Evolutionary conservation across 1,140 invertebrate genomes (phyloP).

Genomic region (Holcopasites calliopsidis): DNA sequence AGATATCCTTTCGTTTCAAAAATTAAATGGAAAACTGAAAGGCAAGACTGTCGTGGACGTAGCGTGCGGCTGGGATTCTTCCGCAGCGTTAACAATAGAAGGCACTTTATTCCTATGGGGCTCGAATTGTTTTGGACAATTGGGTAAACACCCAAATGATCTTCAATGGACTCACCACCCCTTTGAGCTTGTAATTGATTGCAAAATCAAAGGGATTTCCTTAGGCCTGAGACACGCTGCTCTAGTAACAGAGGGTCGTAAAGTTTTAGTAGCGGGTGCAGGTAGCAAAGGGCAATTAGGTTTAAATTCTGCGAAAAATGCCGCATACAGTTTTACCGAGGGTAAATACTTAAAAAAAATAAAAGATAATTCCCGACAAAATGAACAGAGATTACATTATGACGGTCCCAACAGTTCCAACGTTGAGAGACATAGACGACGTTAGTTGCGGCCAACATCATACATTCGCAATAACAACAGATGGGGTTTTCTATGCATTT

Average conservation of each 20-base stretch:
- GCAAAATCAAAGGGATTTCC: conserved; percentile 58
- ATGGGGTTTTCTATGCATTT: conserved; percentile 83
- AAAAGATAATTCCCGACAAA: not conserved
- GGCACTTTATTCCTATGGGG: conserved; percentile 87
- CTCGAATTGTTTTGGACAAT: conserved; percentile 86
- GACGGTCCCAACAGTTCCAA: conserved; percentile 75
- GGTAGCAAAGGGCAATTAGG: conserved; percentile 85
- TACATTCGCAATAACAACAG: conserved; percentile 82
- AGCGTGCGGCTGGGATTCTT: conserved; percentile 87
- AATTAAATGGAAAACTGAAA: conserved; percentile 56
- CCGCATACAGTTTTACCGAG: conserved; percentile 79
- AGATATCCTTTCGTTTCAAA: conserved; percentile 53
- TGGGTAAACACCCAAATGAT: conserved; percentile 77
- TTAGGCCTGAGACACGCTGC: conserved; percentile 85
- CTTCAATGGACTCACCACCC: conserved; percentile 38
- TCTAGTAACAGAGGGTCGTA: conserved; percentile 83
- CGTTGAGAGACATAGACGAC: conserved; percentile 79
- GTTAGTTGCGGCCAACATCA: conserved; percentile 88
- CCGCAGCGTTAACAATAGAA: conserved; percentile 83
- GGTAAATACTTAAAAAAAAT: conserved; percentile 46
- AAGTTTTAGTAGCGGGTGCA: conserved; percentile 83
- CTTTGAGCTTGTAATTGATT: conserved; percentile 15
- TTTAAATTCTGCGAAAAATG: conserved; percentile 45
- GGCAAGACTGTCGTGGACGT: conserved; percentile 79
- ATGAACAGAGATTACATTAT: not conserved